Percentiles rank a stretch among this genome's conserved stretches.
Conservation (phyloP, 2,113 vertebrate genomes). For the Anhinga rufa region DNA sequence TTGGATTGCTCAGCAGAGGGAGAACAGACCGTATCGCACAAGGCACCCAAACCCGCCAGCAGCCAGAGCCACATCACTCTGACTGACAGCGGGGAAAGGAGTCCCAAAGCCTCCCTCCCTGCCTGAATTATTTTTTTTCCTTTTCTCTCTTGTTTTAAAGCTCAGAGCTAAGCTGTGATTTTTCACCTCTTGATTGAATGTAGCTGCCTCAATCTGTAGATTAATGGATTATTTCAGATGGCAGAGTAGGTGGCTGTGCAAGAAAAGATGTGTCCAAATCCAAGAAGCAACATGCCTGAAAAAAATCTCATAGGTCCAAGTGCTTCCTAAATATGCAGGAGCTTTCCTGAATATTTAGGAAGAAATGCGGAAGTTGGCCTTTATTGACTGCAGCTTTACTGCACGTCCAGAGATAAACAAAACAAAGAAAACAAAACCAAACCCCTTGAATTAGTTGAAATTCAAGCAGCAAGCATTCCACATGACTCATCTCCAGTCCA, state of each 20-base stretch:
- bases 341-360: neutral
- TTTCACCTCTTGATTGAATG: neutral
- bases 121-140: neutral
- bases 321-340: neutral
- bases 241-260: neutral
- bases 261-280: neutral
- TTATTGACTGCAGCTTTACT: neutral
- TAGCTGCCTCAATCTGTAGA: neutral
- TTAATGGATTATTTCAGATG: neutral
- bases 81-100: neutral
- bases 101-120: neutral
- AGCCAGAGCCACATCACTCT: neutral
- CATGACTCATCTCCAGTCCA: neutral
- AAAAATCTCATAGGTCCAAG: neutral
- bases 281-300: neutral
- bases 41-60: neutral
- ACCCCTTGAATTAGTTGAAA: neutral
- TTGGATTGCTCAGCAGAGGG: constrained; percentile 56
- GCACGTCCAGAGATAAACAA: neutral
- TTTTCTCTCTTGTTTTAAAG: neutral
- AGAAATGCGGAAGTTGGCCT: neutral
- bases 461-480: neutral
- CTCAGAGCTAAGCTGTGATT: neutral
- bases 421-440: neutral
- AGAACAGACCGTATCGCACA: neutral